Conservation (phyloP, 2,888 invertebrate genomes). For the Amphiduros pacificus region DNA sequence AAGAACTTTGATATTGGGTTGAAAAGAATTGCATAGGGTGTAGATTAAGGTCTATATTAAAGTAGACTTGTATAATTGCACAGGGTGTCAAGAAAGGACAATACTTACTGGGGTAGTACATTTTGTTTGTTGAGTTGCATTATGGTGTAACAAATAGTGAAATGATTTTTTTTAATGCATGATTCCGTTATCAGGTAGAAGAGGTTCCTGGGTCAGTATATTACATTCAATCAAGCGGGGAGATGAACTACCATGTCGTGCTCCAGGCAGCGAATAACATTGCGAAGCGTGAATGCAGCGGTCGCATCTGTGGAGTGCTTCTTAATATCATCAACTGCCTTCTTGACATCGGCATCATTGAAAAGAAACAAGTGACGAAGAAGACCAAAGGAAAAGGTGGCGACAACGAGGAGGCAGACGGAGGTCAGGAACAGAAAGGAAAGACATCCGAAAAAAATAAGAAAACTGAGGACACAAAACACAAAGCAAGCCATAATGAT, state of each 20-base stretch:
- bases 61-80: too few relatives aligned
- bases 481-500: background rate
- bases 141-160: too few relatives aligned
- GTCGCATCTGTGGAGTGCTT: constrained; percentile 89
- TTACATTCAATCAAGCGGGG: constrained; percentile 79
- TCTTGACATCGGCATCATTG: constrained; percentile 80
- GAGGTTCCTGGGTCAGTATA: constrained; percentile 74
- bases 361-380: constrained; percentile 20
- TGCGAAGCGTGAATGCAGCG: constrained; percentile 81
- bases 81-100: too few relatives aligned
- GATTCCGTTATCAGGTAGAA: too few relatives aligned
- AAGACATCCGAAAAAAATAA: constrained; percentile 6
- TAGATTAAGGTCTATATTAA: too few relatives aligned
- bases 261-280: constrained; percentile 83
- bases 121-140: too few relatives aligned
- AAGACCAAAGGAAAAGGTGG: constrained; percentile 13
- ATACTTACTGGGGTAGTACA: too few relatives aligned
- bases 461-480: background rate
- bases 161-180: too few relatives aligned
- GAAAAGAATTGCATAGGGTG: too few relatives aligned
- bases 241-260: constrained; percentile 13
- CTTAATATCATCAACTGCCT: constrained; percentile 88
- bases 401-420: constrained; percentile 14
- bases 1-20: too few relatives aligned
- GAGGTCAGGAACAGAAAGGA: background rate